Evolutionary conservation across 2,888 invertebrate species (phyloP).

Genomic region (Volucella bombylans): DNA sequence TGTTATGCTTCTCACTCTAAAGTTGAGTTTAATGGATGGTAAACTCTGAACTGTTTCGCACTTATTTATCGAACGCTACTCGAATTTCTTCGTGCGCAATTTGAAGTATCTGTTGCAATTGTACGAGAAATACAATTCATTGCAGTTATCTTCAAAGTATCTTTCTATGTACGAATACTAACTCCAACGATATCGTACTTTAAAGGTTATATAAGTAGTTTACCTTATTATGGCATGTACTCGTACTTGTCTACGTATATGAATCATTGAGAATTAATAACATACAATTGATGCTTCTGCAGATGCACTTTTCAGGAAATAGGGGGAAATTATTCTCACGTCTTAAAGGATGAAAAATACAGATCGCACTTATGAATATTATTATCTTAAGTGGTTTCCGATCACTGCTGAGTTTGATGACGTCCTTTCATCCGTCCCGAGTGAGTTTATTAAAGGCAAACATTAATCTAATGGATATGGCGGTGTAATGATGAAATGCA

Average conservation of each 20-base stretch:
- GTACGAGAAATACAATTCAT: conserved; percentile 32
- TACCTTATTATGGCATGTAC: conserved; percentile 22
- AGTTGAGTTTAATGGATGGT: conserved; percentile 16
- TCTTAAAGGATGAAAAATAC: conserved; percentile 17
- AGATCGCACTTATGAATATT: conserved; percentile 14
- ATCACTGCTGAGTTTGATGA: conserved; percentile 16
- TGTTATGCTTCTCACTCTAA: conserved; percentile 4
- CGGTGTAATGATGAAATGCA: background rate
- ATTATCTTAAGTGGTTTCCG: conserved; percentile 43
- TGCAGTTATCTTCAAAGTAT: conserved; percentile 30
- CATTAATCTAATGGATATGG: conserved; percentile 12
- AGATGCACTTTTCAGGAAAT: conserved; percentile 50
- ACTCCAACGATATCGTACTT: conserved; percentile 38
- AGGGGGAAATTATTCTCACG: conserved; percentile 33
- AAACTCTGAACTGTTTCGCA: conserved; percentile 9
- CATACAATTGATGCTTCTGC: conserved; percentile 52
- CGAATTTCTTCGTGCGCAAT: conserved; percentile 6
- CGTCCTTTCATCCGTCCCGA: conserved; percentile 3
- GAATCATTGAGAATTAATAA: conserved; percentile 48
- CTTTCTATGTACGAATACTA: background rate
- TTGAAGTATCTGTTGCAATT: conserved; percentile 19
- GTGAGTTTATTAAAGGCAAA: background rate
- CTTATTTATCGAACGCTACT: conserved; percentile 21
- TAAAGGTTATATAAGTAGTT: conserved; percentile 33
- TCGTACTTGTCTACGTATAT: background rate